Base-by-base conservation (phyloP, 2,888 invertebrate species). In the Drosophila mimica region DNA sequence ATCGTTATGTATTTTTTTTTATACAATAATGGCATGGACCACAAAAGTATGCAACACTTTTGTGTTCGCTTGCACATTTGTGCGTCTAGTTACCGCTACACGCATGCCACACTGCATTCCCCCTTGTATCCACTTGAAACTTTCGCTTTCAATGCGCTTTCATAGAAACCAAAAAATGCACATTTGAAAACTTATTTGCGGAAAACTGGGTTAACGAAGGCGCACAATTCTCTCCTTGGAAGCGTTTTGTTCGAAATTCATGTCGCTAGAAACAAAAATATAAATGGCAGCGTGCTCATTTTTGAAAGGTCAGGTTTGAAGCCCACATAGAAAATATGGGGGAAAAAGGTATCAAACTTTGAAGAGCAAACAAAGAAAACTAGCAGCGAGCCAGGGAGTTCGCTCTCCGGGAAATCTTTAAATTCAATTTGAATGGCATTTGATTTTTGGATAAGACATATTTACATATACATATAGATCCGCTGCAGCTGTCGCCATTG, bases 401-500 rank as follows among this genome's bases (percentile, higher is more conserved):
- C 31, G 56, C 34, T 8, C 31, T 49, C 34, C 15, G 34, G 30
- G 9, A 64, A 40, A 61, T 63, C 74, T 74, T 79, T 79, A 80
- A 80, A 71, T 67, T 74, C 66, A 80, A 74, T 71, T 74, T 79
- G 51, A 68, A 63, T 60, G 68, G 48, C 54, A 76, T 70, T 76
- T 77, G 61, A 64, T 58, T 71, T 66, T 71, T 20, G 51, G 57
- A 38, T 36, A 52, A 62, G 67, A 34, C 33, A 67, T 54, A 66
- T 67, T 56, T 64, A 64, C 60, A 63, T 74, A 76, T 53, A 61
- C 48, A 48, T 33, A 51, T 30, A 65, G 70, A 71, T 65, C 71
- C 71, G 74, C 54, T 76, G 74, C 81, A 82, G 81, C 81, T 82
- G 81, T 79, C 70, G 76, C 82, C 76, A 76, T 80, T 82, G 82